Percentiles rank a stretch among this genome's conserved stretches.
Evolutionary conservation across 2,797 vertebrate species (phyloP).

Genomic region (Scomberomorus guttatus): DNA sequence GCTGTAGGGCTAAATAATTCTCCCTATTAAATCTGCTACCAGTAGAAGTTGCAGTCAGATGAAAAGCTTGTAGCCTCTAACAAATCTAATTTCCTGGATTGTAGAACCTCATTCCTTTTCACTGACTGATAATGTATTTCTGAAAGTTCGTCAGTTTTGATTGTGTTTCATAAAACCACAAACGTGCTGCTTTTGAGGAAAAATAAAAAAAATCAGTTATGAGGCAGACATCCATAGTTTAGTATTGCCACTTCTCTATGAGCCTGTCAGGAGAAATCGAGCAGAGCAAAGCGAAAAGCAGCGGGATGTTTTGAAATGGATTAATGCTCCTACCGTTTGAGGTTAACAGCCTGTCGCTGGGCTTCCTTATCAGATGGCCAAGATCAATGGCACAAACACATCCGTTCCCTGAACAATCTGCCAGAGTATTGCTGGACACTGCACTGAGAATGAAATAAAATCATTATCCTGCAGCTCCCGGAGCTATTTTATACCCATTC

Average conservation of each 20-base stretch:
- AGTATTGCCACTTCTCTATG: conserved; percentile 26
- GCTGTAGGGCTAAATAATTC: conserved; percentile 53
- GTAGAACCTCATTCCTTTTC: not conserved
- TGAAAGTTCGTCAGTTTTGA: conserved; percentile 39
- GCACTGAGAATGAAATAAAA: conserved; percentile 69
- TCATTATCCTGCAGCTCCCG: conserved; percentile 66
- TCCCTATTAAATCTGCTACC: conserved; percentile 50
- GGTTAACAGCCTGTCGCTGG: conserved; percentile 85
- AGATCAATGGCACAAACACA: conserved; percentile 83
- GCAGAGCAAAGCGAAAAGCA: conserved; percentile 61
- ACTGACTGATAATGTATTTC: conserved; percentile 20
- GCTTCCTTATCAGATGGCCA: conserved; percentile 80
- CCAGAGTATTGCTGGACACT: conserved; percentile 55
- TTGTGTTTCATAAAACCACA: conserved; percentile 18
- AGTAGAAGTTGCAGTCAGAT: conserved; percentile 35
- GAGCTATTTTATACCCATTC: conserved; percentile 52
- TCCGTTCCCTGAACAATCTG: conserved; percentile 62
- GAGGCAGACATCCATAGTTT: conserved; percentile 4
- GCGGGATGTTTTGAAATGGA: conserved; percentile 75
- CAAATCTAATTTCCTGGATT: conserved; percentile 46
- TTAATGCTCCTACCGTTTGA: conserved; percentile 78
- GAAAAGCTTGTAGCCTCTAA: conserved; percentile 34
- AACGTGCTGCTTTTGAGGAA: not conserved
- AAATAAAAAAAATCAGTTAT: conserved; percentile 24
- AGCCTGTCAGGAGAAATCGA: conserved; percentile 52